Base-by-base conservation (phyloP, 2,888 invertebrate species). In the Achlya flavicornis region DNA sequence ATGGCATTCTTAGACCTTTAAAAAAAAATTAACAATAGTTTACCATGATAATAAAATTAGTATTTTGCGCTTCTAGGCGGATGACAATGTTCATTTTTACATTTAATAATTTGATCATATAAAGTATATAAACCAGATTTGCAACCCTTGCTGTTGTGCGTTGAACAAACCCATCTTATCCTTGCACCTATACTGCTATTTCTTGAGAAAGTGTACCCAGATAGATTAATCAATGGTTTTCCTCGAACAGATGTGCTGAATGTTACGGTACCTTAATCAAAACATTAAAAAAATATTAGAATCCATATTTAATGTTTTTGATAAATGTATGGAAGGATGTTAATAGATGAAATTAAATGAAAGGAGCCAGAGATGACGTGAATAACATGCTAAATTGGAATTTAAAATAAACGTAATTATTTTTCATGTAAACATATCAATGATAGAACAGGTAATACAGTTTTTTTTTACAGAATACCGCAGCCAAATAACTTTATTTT, bases 91-190 rank as follows among this genome's bases (percentile, higher is more conserved):
- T 53, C 58, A 35, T 58, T 59, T 38, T 58, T 35, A 61, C 57
- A 43, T 41, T 62, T 58, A 14, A 19, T n/a, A 32, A 64, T 61
- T 6, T 64, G 66, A 61, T 76, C 67, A 1, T 79, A 69, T 58
- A 77, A 65, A 0, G 81, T 83, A 26, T 73, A 68, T 1, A 84
- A 68, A 4, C 71, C 69, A 0, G 82, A 83, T 4, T 71, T 69
- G 62, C 85, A 84, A 10, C 53, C 53, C 19, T 53, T 53, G 7
- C 19, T 32, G 62, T 68, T 70, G 61, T 75, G 64, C 4, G 71
- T 71, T 6, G 74, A 72, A 26, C 79, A 78, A 1, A 73, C 72
- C 87, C 87, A 87, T 0, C 86, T 67, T 0, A 75, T 81, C 61
- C 80, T 86, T 10, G 35, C 5, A 0, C 82, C 83, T 0, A 73